Evolutionary conservation across 1,140 invertebrate genomes (phyloP), one percentile per base, ranked within the genome.

Genomic region (Doryteuthis pealeii): DNA sequence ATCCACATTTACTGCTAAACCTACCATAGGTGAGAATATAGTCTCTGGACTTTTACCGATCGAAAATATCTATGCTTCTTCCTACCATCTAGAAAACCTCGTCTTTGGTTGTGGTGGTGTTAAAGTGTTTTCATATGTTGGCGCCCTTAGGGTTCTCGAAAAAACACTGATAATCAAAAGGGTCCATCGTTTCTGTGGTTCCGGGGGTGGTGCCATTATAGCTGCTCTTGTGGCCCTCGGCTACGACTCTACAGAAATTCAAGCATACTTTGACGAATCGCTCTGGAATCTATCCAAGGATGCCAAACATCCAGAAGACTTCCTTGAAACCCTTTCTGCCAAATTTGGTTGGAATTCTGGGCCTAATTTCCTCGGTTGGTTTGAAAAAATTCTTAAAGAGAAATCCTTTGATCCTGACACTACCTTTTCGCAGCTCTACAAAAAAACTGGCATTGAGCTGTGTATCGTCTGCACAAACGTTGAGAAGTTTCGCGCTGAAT

Each of bases 391-490:
- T 62, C 26, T 62, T 0, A 22, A 62, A 62, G 6, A 28, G 18
- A 62, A 5, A 5, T 2, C 54, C 6, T 62, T 10, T 62, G 5
- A 62, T 22, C 6, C 54, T 6, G 3, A 62, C 0, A 5, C 18
- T 15, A 62, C 49, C 15, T 58, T 58, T 33, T 33, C 73, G 14
- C 54, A 83, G 81, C 30, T 84, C 14, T 81, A 80, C 43, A 66
- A 78, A 31, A 70, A 43, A 30, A 68, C 30, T 22, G 76, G 76
- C 14, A 77, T 67, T 35, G 83, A 82, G 72, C 68, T 85, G 28
- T 85, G 84, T 71, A 73, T 85, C 28, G 76, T 83, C 0, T 82
- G 82, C 2, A 83, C 81, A 14, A 85, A 85, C 72, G 26, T 85
- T 14, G 84, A 76, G 35, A 72, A 74, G n/a, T 80, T 81, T 77